Evolutionary conservation across 2,888 invertebrate genomes (phyloP).

Genomic region (Mongoloraphidia duomilia): DNA sequence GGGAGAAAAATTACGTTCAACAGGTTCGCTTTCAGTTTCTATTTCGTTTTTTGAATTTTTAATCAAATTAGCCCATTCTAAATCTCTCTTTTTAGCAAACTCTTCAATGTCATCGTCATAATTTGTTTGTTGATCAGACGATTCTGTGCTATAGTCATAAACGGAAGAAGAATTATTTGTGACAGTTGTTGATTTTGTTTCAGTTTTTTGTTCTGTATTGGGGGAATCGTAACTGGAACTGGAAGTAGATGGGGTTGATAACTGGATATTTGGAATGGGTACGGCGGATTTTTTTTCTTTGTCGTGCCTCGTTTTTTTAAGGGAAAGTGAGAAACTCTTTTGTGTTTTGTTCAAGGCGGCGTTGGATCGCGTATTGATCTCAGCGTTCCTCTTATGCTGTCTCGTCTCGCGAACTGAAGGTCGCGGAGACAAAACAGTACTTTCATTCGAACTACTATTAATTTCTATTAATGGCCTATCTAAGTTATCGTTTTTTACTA

Average conservation of each 20-base stretch:
- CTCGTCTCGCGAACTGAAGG: no score
- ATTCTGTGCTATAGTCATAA: neutral
- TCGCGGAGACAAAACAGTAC: no score
- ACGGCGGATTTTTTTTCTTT: no score
- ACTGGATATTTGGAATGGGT: no score
- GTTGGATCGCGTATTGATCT: no score
- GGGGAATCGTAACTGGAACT: neutral
- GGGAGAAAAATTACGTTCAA: constrained; percentile 19
- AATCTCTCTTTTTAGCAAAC: constrained; percentile 29
- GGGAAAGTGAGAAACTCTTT: no score
- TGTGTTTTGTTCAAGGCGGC: no score
- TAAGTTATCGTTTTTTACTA: constrained; percentile 7
- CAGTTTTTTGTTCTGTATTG: neutral
- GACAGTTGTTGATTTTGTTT: constrained; percentile 1
- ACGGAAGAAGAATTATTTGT: constrained; percentile 1
- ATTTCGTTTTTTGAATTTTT: neutral
- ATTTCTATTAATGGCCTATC: no score
- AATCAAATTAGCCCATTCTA: constrained; percentile 25
- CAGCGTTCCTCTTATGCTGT: no score
- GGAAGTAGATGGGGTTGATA: no score
- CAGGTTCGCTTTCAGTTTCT: constrained; percentile 20
- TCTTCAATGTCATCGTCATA: constrained; percentile 28
- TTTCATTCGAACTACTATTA: no score
- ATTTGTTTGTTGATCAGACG: constrained; percentile 21
- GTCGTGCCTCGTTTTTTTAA: no score